A percentile compares a stretch with the other conserved stretches of the same genome.
Evolutionary conservation across 2,113 vertebrate genomes (phyloP).

Genomic region (Rhineura floridana): DNA sequence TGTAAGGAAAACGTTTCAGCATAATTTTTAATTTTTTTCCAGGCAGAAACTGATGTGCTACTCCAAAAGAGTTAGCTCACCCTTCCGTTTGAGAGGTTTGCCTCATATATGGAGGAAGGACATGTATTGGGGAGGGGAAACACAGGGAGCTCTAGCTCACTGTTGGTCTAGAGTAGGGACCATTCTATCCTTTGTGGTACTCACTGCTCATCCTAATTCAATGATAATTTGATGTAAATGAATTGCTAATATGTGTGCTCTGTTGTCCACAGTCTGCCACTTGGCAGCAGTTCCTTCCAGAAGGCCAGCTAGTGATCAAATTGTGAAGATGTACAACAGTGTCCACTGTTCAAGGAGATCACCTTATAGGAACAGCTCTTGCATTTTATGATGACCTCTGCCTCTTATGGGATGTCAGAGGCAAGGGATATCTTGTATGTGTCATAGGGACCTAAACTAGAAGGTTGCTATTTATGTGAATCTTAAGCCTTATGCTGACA

Average conservation of each 20-base stretch:
- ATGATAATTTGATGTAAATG: conserved; percentile 8
- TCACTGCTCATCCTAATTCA: not conserved
- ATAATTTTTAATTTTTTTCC: conserved; percentile 9
- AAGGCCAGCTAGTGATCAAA: not conserved
- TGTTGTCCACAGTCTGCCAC: not conserved
- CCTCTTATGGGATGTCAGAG: not conserved
- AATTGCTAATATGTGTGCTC: not conserved
- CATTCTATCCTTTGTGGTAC: not conserved
- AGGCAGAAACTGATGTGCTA: not conserved
- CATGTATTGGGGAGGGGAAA: not conserved
- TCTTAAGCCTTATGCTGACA: not conserved
- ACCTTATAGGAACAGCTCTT: not conserved
- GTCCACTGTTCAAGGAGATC: not conserved
- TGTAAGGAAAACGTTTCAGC: not conserved
- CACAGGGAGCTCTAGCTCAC: too few relatives aligned
- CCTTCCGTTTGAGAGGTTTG: not conserved
- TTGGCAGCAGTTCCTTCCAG: not conserved
- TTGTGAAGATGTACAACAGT: not conserved
- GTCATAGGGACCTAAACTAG: not conserved
- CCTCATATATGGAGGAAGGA: not conserved
- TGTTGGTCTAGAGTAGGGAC: not conserved
- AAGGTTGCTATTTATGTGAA: not conserved
- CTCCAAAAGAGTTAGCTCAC: not conserved
- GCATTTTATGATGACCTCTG: not conserved
- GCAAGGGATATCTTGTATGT: not conserved